phyloP scores from a whole-genome alignment of 1,140 invertebrate genomes.

The Lordiphosa clarofinis region DNA sequence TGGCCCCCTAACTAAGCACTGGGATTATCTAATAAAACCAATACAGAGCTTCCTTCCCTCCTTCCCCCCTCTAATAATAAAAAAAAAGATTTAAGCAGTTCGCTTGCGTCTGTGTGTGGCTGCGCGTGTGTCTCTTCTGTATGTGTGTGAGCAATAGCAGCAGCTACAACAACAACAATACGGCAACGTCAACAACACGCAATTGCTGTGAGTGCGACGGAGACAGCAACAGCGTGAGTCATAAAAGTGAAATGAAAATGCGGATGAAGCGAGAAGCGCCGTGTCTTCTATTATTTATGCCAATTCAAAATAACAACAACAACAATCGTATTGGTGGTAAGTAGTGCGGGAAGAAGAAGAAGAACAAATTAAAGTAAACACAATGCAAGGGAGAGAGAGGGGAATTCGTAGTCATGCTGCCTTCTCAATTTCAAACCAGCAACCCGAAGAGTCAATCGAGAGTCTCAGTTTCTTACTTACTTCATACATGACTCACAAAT shows the following conservation, averaged over 20 bases:
- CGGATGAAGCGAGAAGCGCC: slow-evolving; percentile 84
- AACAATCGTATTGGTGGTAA: slow-evolving; percentile 81
- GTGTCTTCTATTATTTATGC: slow-evolving; percentile 83
- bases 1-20: slow-evolving; percentile 33
- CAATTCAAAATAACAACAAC: slow-evolving; percentile 76
- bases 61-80: slow-evolving; percentile 35
- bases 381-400: not conserved
- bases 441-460: slow-evolving; percentile 29
- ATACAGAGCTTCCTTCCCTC: slow-evolving; percentile 27
- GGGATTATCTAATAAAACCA: slow-evolving; percentile 73
- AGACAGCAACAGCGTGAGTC: slow-evolving; percentile 78
- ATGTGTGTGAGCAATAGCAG: slow-evolving; percentile 48
- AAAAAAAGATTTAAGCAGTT: slow-evolving; percentile 69
- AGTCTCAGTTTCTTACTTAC: slow-evolving; percentile 68
- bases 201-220: slow-evolving; percentile 72
- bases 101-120: slow-evolving; percentile 15
- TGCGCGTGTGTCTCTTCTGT: slow-evolving; percentile 34
- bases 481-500: slow-evolving; percentile 74
- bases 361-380: too few species aligned
- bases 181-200: slow-evolving; percentile 66
- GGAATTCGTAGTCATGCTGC: slow-evolving; percentile 5
- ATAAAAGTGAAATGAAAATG: slow-evolving; percentile 82
- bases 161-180: slow-evolving; percentile 52
- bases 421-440: slow-evolving; percentile 43
- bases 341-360: slow-evolving; percentile 15